Conservation (phyloP, 2,113 vertebrate species). For the Rhinopomastus cyanomelas region DNA sequence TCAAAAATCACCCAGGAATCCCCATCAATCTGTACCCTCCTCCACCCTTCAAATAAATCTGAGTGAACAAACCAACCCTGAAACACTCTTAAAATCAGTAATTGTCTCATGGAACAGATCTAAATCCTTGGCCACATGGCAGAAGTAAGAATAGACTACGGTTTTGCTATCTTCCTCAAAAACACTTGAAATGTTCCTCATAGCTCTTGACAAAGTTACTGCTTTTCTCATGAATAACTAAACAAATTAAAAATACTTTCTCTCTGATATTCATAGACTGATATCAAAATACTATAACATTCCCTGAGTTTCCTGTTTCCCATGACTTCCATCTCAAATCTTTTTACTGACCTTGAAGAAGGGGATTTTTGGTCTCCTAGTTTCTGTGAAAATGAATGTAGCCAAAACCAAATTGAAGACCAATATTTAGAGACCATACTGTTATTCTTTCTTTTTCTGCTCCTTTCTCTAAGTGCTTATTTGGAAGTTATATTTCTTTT, state of each 20-base stretch:
- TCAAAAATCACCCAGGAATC: accelerated
- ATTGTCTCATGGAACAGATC: neutral
- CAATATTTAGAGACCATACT: neutral
- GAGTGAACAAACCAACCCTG: neutral
- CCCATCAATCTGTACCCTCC: accelerated
- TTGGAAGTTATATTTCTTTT: neutral
- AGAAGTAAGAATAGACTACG: neutral
- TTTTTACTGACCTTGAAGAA: neutral
- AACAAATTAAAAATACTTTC: slow-evolving; percentile 40
- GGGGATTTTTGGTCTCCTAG: neutral
- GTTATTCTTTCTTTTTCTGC: neutral
- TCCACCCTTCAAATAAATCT: accelerated
- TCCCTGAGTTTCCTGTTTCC: slow-evolving; percentile 39
- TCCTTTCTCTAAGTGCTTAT: neutral
- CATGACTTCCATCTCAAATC: slow-evolving; percentile 22
- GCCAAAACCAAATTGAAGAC: neutral
- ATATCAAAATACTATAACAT: slow-evolving; percentile 21
- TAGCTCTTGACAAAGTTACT: neutral
- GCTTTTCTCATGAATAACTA: slow-evolving; percentile 13
- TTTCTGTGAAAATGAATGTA: neutral
- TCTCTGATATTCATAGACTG: slow-evolving; percentile 41
- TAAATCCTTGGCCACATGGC: accelerated
- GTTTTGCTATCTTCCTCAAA: neutral
- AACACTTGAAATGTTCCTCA: neutral
- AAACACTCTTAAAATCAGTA: neutral